These are phyloP conservation scores for Drosophila albomicans DNA, from an alignment of 1,140 invertebrate genomes.

Conservation along the genomic window DNA sequence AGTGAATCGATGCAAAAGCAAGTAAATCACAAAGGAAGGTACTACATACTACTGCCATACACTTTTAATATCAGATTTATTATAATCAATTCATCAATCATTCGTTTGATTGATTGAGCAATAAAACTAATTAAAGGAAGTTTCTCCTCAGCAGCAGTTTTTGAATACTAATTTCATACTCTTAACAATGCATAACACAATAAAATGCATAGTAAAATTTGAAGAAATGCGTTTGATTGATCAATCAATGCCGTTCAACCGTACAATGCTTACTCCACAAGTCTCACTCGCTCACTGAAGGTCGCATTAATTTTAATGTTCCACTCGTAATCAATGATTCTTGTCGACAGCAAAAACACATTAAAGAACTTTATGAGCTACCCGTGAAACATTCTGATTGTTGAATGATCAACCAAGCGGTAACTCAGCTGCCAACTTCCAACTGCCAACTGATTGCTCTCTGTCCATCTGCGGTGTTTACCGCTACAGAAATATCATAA, in stretches of 20 bases:
- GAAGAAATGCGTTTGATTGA: slow-evolving; percentile 18
- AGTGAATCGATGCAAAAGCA: too few relatives aligned
- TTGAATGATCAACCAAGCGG: slow-evolving; percentile 62
- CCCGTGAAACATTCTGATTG: slow-evolving; percentile 38
- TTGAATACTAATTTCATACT: too few relatives aligned
- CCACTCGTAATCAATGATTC: not conserved
- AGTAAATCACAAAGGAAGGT: too few relatives aligned
- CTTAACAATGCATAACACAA: too few relatives aligned
- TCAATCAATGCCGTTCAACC: slow-evolving; percentile 8
- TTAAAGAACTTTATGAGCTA: slow-evolving; percentile 62
- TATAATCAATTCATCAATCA: too few relatives aligned
- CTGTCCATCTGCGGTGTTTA: slow-evolving; percentile 55
- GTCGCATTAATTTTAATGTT: slow-evolving; percentile 22
- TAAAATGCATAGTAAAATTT: too few relatives aligned
- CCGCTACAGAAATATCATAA: slow-evolving; percentile 77
- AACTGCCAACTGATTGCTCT: slow-evolving; percentile 58
- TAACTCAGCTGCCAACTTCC: slow-evolving; percentile 25
- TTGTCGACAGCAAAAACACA: slow-evolving; percentile 41
- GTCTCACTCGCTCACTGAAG: slow-evolving; percentile 4
- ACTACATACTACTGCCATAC: too few relatives aligned
- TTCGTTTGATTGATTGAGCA: too few relatives aligned
- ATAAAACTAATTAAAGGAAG: too few relatives aligned
- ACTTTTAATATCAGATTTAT: too few relatives aligned
- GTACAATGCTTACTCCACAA: not conserved
- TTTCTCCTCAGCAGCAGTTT: too few relatives aligned